Evolutionary conservation across 1,140 invertebrate species (phyloP), one percentile per base, ranked within the genome.

Genomic region (Polyergus mexicanus): DNA sequence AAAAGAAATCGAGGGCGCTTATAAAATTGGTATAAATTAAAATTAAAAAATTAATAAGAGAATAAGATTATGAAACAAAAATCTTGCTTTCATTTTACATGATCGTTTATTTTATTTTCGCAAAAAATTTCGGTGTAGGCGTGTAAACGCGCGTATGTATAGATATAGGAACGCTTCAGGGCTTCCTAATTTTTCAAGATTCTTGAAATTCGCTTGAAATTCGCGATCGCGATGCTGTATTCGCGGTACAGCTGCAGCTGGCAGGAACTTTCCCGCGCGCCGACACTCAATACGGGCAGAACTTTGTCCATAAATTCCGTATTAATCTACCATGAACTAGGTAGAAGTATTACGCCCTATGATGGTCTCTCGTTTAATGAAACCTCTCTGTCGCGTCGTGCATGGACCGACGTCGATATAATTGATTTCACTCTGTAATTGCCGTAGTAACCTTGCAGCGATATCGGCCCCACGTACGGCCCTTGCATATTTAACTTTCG

Each of bases 301-400:
- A 90, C 75, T 90, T 90, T 41, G 44, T 6, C 62, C 80, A 85
- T 90, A 89, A 90, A 90, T 90, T 90, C 85, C 16, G 58, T 89
- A 90, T 90, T 90, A 90, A 90, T 90, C 68, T 89, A 65, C 3
- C 75, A 75, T 76, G 65, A 89, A 88, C 78, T 60, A 32, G 71
- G 38, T 68, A 68, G 85, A 87, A 80, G 75, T 85, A 87, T 89
- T 77, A 85, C 44, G 22, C 25, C 25, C n/a, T 41, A 4, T 44
- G 65, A 63, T 80, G 72, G 47, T 38, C 32, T 32, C 22, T 8
- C 85, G 85, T 72, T 89, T 87, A 89, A 81, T 86, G 88, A 89
- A 85, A 87, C 60, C 84, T 47, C 56, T 76, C 58, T 44, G 44
- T 77, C 16, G 69, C 41, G 16, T 85, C 44, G 51, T 54, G 86